Evolutionary conservation across 1,140 invertebrate species (phyloP).

Genomic region (Drosophila watanabei): DNA sequence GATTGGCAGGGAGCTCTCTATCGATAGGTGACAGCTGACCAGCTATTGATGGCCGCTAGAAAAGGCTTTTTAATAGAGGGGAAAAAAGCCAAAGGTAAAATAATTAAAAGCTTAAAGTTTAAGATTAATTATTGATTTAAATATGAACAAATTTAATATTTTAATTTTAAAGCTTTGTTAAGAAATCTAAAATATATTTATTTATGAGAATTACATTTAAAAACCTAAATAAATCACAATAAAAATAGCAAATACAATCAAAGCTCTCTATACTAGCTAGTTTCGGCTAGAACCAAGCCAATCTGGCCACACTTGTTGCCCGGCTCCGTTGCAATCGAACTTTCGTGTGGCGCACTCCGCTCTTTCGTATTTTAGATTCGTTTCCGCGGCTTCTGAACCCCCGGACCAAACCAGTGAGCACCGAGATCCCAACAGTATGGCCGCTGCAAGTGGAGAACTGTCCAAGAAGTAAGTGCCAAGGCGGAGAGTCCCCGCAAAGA

Average conservation of each 20-base stretch:
- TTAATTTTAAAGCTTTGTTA: background rate
- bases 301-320: constrained; percentile 1
- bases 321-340: constrained; percentile 26
- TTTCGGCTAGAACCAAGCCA: background rate
- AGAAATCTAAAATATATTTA: background rate
- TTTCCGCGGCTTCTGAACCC: constrained; percentile 14
- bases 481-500: background rate
- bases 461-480: constrained; percentile 80
- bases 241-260: background rate
- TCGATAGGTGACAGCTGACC: constrained; percentile 1
- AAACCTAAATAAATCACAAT: background rate
- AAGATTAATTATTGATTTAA: background rate
- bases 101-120: too few species aligned
- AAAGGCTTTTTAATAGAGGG: background rate
- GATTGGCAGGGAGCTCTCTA: background rate
- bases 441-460: constrained; percentile 78
- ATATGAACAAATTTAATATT: background rate
- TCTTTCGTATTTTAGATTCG: constrained; percentile 38
- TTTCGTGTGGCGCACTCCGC: constrained; percentile 39
- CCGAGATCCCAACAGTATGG: constrained; percentile 52
- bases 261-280: background rate
- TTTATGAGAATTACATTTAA: background rate
- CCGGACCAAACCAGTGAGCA: constrained; percentile 14
- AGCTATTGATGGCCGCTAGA: background rate
- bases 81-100: background rate